Evolutionary conservation across 2,797 vertebrate genomes (phyloP), one percentile per base, ranked within the genome.

Genomic region (Sebastes iracundus): DNA sequence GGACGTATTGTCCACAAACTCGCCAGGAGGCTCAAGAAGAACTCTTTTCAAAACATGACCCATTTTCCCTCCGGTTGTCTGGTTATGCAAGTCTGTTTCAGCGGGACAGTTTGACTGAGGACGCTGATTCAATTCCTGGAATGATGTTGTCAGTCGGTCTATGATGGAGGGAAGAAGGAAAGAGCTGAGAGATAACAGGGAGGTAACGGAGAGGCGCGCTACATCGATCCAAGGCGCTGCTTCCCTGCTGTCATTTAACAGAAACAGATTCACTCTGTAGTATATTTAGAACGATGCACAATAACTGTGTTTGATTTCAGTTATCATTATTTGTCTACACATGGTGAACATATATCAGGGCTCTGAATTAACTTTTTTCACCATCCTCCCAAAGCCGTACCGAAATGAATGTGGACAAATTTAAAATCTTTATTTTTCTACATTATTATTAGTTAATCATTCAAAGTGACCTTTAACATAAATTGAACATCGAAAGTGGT

Each of bases 41-140:
- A 88, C 78, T 72, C 75, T 86, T 83, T 77, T 81, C 75, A n/a
- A 84, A 76, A 83, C 56, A 62, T 89, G 91, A 90, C 84, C 84
- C 69, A 73, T 68, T 90, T 90, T 53, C 74, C 32, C 78, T 82
- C 42, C 69, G 63, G 81, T 76, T 86, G 79, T 82, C 81, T 74
- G 22, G 82, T 90, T 88, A 91, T 75, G 82, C 75, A 91, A 89
- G 81, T 82, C 28, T 66, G 75, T 79, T 84, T 81, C 59, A 59
- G 85, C 56, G 38, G 18, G 74, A 75, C 79, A 79, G 84, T 89
- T 90, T 82, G 84, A 88, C 68, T 28, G 33, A 59, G 33, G 56
- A 60, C 35, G 10, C 35, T 5, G 56, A 60, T 30, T 72, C 49
- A 28, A 72, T 61, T 72, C 38, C 58, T 72, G 70, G 70, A 23